Evolutionary conservation across 1,140 invertebrate species (phyloP).

Genomic region (Andrena cerasifolii): DNA sequence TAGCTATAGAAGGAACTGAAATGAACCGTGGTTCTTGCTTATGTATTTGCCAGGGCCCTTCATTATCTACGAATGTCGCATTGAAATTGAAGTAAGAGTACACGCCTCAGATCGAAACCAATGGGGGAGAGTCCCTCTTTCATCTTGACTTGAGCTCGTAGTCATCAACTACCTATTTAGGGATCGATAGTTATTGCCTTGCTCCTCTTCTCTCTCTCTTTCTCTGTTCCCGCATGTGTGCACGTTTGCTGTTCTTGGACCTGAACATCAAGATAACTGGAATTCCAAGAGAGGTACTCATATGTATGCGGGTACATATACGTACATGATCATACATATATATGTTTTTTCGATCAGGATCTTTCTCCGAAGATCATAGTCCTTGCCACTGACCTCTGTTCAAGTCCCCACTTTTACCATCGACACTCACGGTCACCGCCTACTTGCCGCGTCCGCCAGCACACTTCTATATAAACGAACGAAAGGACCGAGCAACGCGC

Average conservation of each 20-base stretch:
- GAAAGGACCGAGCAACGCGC: not conserved
- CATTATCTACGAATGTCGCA: not conserved
- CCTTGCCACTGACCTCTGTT: slow-evolving; percentile 47
- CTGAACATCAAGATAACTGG: not conserved
- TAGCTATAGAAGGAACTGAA: not conserved
- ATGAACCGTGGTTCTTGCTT: not conserved
- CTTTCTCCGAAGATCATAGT: slow-evolving; percentile 17
- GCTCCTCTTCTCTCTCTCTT: too few relatives aligned
- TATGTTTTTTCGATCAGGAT: slow-evolving; percentile 22
- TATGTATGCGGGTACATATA: too few relatives aligned
- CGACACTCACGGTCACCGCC: slow-evolving; percentile 20
- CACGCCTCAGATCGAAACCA: not conserved
- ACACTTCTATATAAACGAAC: slow-evolving; percentile 44
- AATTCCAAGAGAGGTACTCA: slow-evolving; percentile 5
- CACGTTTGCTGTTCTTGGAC: not conserved
- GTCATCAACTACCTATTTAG: too few relatives aligned
- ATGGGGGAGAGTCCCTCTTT: too few relatives aligned
- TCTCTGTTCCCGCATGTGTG: too few relatives aligned
- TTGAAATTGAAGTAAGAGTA: not conserved
- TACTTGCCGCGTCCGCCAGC: slow-evolving; percentile 14
- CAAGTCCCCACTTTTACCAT: slow-evolving; percentile 9
- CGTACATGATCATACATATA: too few relatives aligned
- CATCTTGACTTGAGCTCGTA: not conserved
- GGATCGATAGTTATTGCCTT: too few relatives aligned
- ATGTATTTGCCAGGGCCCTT: not conserved